Evolutionary conservation across 2,888 invertebrate genomes (phyloP), one percentile per base, ranked within the genome.

Genomic region (Melanophora roralis): DNA sequence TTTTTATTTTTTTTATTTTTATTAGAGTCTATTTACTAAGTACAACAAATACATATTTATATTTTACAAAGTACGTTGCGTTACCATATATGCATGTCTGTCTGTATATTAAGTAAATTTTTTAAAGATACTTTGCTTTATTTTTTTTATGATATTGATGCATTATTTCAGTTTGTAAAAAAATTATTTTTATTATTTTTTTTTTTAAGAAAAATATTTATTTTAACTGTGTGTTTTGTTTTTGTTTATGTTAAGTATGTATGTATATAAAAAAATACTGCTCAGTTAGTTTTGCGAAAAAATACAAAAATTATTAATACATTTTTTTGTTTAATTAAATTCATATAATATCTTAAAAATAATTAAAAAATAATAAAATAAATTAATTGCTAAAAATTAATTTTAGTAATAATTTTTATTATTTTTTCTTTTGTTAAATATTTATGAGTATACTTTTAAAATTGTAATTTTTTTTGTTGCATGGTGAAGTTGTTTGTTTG

Each of bases 31-130:
- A 76, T 76, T 72, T 76, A 72, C 80, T 80, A 80, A 80, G 80
- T 80, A 80, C 80, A 80, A 80, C 80, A 80, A 76, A 80, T 76
- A 80, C 80, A 80, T 80, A 80, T 80, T 76, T 73, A 76, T 80
- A 73, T 68, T 76, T 76, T 80, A 80, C 80, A 80, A 75, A 80
- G 76, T 80, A 80, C 80, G 62, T 5, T 76, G 55, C 65, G 59
- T 71, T 64, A 65, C 68, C 43, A 43, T 12, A 64, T 75, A 65
- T 49, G 5, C 51, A 43, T 59, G 51, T 32, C 45, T 59, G 34
- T 73, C 71, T 59, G 69, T 57, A 6, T 8, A 16, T 73, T 40
- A 40, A 32, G 34, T 55, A 16, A 5, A 27, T 3, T 27, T 5
- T 27, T 3, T 27, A 27, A 5, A 27, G 60, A 43, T 27, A 14